Base-by-base conservation (phyloP, 2,113 vertebrate genomes). In the Petrocephalus microphthalmus region DNA sequence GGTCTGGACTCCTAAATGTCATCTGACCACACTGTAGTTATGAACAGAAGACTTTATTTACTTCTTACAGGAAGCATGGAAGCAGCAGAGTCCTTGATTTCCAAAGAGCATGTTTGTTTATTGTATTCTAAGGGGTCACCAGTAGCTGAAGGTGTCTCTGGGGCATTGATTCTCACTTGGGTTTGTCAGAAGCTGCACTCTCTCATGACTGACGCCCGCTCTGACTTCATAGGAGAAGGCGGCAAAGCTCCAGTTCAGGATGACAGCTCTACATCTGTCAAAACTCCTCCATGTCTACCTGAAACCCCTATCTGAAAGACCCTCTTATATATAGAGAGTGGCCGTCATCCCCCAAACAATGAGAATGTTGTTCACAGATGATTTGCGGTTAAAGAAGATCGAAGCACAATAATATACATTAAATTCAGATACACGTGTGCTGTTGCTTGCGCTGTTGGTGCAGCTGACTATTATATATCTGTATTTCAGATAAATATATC, bases 391-490 rank as follows among this genome's bases (percentile, higher is more conserved):
- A 49, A 17, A 29, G 6, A 64, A 53, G 22, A 74, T 56, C 52
- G 19, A 78, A 45, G 25, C 49, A 52, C 78, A 29, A 71, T 42
- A 54, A 86, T 19, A 25, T 29, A 74, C 4, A 85, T 37, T 19
- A 85, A 67, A 71, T 71, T 19, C 45, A 71, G 83, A 82, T 88
- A 88, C 82, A 85, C 22, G 3, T 29, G 22, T 88, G 56, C 29
- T 60, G 87, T 88, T 84, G 49, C 53, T 84, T 84, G 17, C 3
- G 17, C 8, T 67, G 57, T 25, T 37, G 57, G 29, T 37, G 57
- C 47, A 33, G 84, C 84, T 71, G 2, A 33, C 22, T 45, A 20
- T 25, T 17, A 51, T 22, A 13, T 67, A 42, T 74, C 87, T 64
- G 15, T 88, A 56, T 82, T 71, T 81, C 17, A 53, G 51, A 42